Base-by-base conservation (phyloP, 2,888 invertebrate species). In the Didymodactylos carnosus region DNA sequence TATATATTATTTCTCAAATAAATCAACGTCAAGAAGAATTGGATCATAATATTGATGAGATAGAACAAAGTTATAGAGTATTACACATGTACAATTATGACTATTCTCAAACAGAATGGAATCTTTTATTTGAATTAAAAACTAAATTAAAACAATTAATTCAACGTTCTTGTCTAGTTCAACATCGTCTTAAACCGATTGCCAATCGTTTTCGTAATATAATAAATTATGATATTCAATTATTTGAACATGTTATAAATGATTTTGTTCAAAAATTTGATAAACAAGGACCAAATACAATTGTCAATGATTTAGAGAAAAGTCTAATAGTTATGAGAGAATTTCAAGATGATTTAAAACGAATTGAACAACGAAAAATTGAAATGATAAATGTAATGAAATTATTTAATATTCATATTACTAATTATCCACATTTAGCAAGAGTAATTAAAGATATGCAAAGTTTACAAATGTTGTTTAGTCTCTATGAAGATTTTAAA, bases 371-470 rank as follows among this genome's bases (percentile, higher is more conserved):
- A 0, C 87, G 88, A 73, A 80, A 90, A 77, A 84, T 86, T 72
- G 87, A 86, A 76, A 81, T 88, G 78, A 86, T 87, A 7, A 88
- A 88, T 75, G 91, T 91, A 0, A 92, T 93, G 83, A 88, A 89
- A 79, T 85, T 94, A 4, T 94, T 94, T 82, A 91, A 92, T 79
- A 88, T 93, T 78, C 88, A 91, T 0, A 86, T 91, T 70, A 89
- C 91, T 0, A 90, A 91, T 81, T 93, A 92, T 80, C 88, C 89
- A 0, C 88, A 88, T 75, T 90, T 90, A 46, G 78, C 80, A 14
- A 80, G 82, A 71, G 81, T 85, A 13, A 82, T 83, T 78, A 83
- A 83, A 78, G 83, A 84, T 76, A 81, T 85, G 80, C 82, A 82
- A 62, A 82, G 83, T 80, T 88, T 92, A 87, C 88, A 89, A 73